Conservation (phyloP, 92 coral and sea anemone species). For the Epizoanthus ramosus region DNA sequence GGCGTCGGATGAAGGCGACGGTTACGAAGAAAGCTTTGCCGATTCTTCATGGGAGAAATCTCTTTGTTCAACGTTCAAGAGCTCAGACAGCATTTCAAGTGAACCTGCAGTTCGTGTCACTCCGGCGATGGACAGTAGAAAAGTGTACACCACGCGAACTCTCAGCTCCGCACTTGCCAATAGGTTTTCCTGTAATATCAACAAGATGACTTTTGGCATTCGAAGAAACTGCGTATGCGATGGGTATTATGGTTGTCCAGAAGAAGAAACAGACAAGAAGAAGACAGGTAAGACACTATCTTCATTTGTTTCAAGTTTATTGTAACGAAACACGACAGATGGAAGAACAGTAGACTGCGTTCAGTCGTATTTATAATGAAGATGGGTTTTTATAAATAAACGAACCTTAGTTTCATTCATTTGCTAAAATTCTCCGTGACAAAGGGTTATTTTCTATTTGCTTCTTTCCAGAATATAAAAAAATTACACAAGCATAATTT, state of each 20-base stretch:
- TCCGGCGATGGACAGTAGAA: neutral
- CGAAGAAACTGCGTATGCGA: slow-evolving; percentile 26
- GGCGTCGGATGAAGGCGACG: slow-evolving; percentile 28
- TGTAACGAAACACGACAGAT: no score
- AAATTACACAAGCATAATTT: no score
- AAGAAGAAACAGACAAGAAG: slow-evolving; percentile 26
- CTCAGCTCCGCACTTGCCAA: slow-evolving; percentile 40
- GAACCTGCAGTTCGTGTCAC: slow-evolving; percentile 25
- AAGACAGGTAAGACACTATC: slow-evolving; percentile 11
- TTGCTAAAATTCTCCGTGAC: no score
- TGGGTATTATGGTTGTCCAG: slow-evolving; percentile 38
- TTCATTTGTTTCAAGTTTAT: no score
- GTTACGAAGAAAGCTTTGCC: neutral
- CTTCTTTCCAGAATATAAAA: no score
- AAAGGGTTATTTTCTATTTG: no score
- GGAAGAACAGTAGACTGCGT: no score
- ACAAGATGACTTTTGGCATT: slow-evolving; percentile 40
- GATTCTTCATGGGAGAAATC: slow-evolving; percentile 8
- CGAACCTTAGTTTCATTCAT: no score
- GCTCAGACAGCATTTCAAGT: slow-evolving; percentile 28
- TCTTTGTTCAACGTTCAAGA: slow-evolving; percentile 15
- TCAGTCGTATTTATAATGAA: no score
- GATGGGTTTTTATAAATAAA: no score
- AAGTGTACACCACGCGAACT: slow-evolving; percentile 21
- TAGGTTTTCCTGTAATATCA: slow-evolving; percentile 35